Evolutionary conservation across 2,113 vertebrate species (phyloP).

Genomic region (Ctenomys sociabilis): DNA sequence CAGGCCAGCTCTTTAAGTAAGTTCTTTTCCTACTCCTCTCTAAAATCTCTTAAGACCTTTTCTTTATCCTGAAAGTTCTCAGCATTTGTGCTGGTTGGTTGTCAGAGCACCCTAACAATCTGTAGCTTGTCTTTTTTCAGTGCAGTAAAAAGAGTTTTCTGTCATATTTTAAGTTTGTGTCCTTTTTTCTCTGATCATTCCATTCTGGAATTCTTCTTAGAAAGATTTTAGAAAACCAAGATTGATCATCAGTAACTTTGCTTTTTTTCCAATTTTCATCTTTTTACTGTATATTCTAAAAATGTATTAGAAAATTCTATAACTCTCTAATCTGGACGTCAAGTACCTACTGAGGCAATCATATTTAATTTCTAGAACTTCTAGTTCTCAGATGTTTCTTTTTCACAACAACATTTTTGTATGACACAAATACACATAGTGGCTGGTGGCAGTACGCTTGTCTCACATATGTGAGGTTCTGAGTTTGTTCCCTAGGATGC

Average conservation of each 20-base stretch:
- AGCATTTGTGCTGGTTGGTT: background rate
- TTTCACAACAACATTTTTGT: background rate
- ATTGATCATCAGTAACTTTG: background rate
- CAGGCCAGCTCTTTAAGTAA: background rate
- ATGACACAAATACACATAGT: background rate
- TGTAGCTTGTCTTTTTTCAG: background rate
- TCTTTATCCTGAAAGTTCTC: background rate
- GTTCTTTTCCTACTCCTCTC: background rate
- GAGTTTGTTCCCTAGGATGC: background rate
- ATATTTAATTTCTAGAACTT: constrained; percentile 13
- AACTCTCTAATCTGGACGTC: background rate
- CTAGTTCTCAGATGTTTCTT: constrained; percentile 22
- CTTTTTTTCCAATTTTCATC: background rate
- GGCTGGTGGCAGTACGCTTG: background rate
- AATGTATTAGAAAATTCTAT: background rate
- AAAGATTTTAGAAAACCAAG: background rate
- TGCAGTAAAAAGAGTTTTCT: background rate
- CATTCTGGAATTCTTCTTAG: background rate
- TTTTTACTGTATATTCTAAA: background rate
- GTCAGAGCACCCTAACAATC: background rate
- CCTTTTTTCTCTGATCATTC: background rate
- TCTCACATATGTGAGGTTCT: background rate
- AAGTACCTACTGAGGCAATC: background rate
- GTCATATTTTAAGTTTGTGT: background rate
- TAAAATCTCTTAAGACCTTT: background rate